These are phyloP conservation scores for Apamea crenata DNA, from an alignment of 2,888 invertebrate genomes.

Conservation along the genomic window DNA sequence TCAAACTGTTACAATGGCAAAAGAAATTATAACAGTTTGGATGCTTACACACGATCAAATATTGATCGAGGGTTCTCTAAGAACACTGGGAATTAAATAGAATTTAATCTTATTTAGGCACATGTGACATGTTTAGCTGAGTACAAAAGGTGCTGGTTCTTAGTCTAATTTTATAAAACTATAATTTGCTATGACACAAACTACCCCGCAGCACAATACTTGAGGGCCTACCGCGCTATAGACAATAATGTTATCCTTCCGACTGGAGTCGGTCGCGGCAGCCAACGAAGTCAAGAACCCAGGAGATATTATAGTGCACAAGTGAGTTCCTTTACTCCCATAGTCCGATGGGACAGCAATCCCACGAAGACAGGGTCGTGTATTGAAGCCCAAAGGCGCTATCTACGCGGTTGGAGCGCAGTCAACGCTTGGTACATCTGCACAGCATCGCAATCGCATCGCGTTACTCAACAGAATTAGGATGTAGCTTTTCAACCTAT, in stretches of 20 bases:
- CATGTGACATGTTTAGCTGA: conserved; percentile 9
- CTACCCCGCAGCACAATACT: background rate
- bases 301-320: background rate
- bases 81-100: background rate
- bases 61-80: background rate
- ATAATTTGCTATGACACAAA: background rate
- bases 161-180: background rate
- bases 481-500: background rate
- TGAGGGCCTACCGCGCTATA: background rate
- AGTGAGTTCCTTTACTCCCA: background rate
- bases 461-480: background rate
- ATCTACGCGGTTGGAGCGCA: background rate
- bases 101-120: background rate
- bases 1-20: conserved; percentile 22
- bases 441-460: background rate
- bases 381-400: background rate
- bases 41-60: background rate
- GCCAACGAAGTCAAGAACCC: background rate
- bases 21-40: too few species aligned
- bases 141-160: too few species aligned
- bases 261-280: background rate
- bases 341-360: background rate
- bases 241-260: background rate
- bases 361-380: background rate
- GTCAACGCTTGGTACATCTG: background rate